phyloP scores from a whole-genome alignment of 2,113 vertebrate genomes.

The Micromys minutus region DNA sequence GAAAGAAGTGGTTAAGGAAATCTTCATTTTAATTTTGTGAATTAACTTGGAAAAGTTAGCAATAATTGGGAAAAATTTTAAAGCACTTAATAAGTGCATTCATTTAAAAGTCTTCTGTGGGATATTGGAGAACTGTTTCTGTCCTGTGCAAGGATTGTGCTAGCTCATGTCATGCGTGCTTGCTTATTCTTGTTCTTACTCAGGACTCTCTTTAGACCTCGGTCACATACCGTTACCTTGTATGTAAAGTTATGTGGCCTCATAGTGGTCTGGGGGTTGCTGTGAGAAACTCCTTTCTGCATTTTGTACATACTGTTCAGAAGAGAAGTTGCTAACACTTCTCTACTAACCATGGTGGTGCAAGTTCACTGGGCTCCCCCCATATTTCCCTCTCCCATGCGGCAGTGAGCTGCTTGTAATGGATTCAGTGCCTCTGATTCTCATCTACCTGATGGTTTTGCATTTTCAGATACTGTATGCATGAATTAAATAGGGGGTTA shows the following conservation, averaged over 20 bases:
- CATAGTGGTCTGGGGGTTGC: neutral
- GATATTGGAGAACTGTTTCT: neutral
- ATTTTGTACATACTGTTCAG: neutral
- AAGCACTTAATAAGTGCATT: constrained; percentile 12
- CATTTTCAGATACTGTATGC: neutral
- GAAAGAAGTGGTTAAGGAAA: constrained; percentile 15
- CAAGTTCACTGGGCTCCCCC: neutral
- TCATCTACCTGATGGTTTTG: neutral
- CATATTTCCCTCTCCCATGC: neutral
- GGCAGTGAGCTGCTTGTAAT: neutral
- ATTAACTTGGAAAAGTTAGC: constrained; percentile 37
- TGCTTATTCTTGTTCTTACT: too few species aligned
- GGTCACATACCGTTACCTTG: constrained; percentile 1
- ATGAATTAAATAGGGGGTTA: constrained; percentile 36
- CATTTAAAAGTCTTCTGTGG: neutral
- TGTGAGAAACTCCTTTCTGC: neutral
- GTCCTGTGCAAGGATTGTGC: neutral
- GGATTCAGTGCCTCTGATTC: neutral
- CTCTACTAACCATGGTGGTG: neutral
- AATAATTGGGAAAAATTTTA: constrained; percentile 38
- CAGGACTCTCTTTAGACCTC: neutral
- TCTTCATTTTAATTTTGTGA: constrained; percentile 64
- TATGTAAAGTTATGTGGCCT: neutral
- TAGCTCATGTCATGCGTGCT: neutral
- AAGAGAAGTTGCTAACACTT: constrained; percentile 2